Base-by-base conservation (phyloP, 2,797 vertebrate species). In the Decapterus maruadsi region DNA sequence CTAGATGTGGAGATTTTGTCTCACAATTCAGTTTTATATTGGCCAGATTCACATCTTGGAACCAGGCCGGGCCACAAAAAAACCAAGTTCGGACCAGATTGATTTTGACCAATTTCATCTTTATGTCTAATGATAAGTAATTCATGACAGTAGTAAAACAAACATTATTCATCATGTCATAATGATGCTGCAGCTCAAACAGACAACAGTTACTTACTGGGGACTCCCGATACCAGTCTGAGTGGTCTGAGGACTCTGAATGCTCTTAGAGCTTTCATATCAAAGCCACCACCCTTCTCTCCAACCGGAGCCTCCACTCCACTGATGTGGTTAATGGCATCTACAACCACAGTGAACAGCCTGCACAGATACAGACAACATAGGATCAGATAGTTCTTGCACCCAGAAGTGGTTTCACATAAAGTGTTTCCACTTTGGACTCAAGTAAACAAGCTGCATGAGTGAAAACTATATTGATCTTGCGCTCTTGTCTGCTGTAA, bases 211-310 rank as follows among this genome's bases (percentile, higher is more conserved):
- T 61, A 56, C 97, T 78, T 92, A 99, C 97, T 99, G 0, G 97
- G 97, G 65, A 99, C 96, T 84, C 97, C 97, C 0, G 97, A 98
- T 68, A 99, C 97, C 29, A 99, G 94, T 67, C 97, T 95, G 20
- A 99, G 94, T 0, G 97, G 97, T 75, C 97, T 92, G 61, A 99
- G 94, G 75, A 99, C 97, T 0, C 97, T 95, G 76, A 99, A 99
- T 0, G 97, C 97, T 81, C 97, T 80, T 75, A 99, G 92, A 3
- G 97, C 97, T 87, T 99, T 99, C 95, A 98, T 97, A 2, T 99
- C 97, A 73, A 99, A 95, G 64, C 97, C 95, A 31, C 96, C 95
- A 43, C 96, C 96, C 75, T 97, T 97, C 50, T 96, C 96, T 53
- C 96, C 96, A 6, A 96, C 90, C 0, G 96, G 93, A 36, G 93